Evolutionary conservation across 2,888 invertebrate species (phyloP).

Genomic region (Synanthedon andrenaeformis): DNA sequence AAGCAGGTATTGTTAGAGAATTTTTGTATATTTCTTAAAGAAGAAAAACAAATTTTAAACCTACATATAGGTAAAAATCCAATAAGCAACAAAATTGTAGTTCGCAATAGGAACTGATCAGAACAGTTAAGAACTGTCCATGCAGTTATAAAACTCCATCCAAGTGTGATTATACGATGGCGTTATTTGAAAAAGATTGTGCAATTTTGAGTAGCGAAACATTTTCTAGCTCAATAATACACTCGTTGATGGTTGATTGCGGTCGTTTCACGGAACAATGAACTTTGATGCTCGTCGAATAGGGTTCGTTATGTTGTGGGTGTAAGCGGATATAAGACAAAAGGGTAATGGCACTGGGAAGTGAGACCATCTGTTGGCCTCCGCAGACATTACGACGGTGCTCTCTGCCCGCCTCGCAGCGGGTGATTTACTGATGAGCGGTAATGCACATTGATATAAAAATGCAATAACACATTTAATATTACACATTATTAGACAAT

Average conservation of each 20-base stretch:
- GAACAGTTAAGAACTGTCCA: too few species aligned
- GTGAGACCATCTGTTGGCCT: slow-evolving; percentile 55
- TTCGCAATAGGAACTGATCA: too few species aligned
- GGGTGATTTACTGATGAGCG: slow-evolving; percentile 25
- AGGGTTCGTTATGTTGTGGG: slow-evolving; percentile 18
- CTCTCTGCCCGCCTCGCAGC: slow-evolving; percentile 29
- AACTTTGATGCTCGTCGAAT: slow-evolving; percentile 12
- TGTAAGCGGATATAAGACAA: slow-evolving; percentile 36
- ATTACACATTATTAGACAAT: neutral
- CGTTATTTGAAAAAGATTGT: slow-evolving; percentile 10
- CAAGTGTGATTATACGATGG: neutral
- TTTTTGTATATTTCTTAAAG: too few species aligned
- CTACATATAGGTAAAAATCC: too few species aligned
- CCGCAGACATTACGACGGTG: slow-evolving; percentile 47
- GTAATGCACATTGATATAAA: neutral
- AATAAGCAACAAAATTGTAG: too few species aligned
- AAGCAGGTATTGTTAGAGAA: too few species aligned
- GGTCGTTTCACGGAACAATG: slow-evolving; percentile 13
- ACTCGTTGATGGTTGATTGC: slow-evolving; percentile 34
- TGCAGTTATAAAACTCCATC: neutral
- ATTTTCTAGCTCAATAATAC: slow-evolving; percentile 50
- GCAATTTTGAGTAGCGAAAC: slow-evolving; percentile 46
- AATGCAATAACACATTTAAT: neutral
- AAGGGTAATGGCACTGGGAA: slow-evolving; percentile 50
- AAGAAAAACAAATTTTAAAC: too few species aligned